These are phyloP conservation scores for Acanthosepion esculentum DNA, from an alignment of 2,888 invertebrate genomes.

Conservation along the genomic window DNA sequence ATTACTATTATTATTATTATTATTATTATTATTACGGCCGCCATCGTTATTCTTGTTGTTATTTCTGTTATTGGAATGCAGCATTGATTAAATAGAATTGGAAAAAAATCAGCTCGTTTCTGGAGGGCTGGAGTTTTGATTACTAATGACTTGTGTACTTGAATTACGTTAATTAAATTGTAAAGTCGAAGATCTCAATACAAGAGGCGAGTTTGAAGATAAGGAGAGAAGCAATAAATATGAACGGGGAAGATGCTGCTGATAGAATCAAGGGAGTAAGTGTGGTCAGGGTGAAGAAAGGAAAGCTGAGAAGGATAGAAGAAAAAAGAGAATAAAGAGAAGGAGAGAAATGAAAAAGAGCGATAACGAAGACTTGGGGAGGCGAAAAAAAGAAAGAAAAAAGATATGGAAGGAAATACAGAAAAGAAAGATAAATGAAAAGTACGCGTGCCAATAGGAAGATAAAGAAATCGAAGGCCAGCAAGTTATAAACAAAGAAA, in stretches of 20 bases:
- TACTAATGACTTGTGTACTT: constrained; percentile 20
- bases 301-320: background rate
- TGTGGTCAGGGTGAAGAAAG: background rate
- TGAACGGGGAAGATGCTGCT: background rate
- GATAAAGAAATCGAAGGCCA: no score
- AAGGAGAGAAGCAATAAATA: background rate
- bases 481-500: no score
- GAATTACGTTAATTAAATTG: constrained; percentile 23
- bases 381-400: no score
- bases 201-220: background rate
- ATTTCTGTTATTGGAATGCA: background rate
- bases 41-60: background rate
- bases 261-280: background rate
- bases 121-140: background rate
- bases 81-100: background rate
- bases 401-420: no score
- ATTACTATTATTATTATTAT: constrained; percentile 33
- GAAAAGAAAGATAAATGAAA: no score
- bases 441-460: no score
- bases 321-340: no score
- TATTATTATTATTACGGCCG: background rate
- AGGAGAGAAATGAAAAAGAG: no score
- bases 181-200: background rate
- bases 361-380: no score
- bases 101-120: background rate